Evolutionary conservation across 2,797 vertebrate species (phyloP).

Genomic region (Lacerta bilineata): DNA sequence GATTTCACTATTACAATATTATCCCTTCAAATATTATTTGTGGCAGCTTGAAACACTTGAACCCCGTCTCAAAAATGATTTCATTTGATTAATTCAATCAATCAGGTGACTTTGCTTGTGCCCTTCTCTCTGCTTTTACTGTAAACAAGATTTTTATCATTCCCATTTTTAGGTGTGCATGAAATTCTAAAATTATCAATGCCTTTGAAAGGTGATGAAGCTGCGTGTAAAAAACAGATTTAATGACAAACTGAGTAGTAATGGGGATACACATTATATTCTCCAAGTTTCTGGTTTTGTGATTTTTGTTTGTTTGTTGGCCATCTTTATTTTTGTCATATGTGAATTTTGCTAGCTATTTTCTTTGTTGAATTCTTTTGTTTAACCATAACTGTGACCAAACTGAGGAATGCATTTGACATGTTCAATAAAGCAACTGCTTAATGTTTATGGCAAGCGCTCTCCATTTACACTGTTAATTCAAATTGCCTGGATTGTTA

Average conservation of each 20-base stretch:
- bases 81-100: background rate
- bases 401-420: conserved; percentile 82
- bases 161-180: background rate
- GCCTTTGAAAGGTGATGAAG: conserved; percentile 8
- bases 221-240: background rate
- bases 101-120: background rate
- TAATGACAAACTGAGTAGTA: conserved; percentile 18
- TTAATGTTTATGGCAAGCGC: conserved; percentile 79
- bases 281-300: conserved; percentile 61
- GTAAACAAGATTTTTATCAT: background rate
- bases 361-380: conserved; percentile 71
- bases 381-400: conserved; percentile 85
- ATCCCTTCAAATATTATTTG: background rate
- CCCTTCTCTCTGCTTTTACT: background rate
- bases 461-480: conserved; percentile 82
- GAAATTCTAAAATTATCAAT: conserved; percentile 30
- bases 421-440: conserved; percentile 80
- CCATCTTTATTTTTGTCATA: conserved; percentile 60
- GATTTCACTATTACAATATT: background rate
- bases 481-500: conserved; percentile 78
- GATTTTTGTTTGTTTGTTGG: conserved; percentile 65
- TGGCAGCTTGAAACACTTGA: background rate
- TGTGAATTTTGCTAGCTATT: conserved; percentile 70
- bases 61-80: background rate
- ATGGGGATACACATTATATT: conserved; percentile 42